Evolutionary conservation across 2,888 invertebrate species (phyloP), one percentile per base, ranked within the genome.

Genomic region (Elmis aenea): DNA sequence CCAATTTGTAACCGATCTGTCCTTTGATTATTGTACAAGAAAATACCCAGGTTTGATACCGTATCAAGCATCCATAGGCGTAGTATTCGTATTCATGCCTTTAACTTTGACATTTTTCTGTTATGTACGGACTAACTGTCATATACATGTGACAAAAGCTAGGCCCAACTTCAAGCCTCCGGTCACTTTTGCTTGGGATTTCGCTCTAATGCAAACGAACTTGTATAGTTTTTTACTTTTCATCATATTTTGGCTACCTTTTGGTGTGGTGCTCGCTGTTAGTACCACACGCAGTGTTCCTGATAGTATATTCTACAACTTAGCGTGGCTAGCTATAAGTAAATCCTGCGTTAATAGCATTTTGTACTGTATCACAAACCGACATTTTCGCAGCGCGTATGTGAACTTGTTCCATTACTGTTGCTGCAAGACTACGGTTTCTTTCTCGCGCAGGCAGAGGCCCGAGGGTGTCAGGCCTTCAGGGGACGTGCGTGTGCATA

Each of bases 401-500:
- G 70, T 79, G 8, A 79, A 81, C 55, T 67, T 87, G 5, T 87
- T 85, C 58, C 81, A 83, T 56, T 88, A 87, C 55, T 86, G 85
- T 57, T 86, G 81, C 59, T 87, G 85, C 67, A 87, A 86, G 62
- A 84, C 79, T 5, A 79, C 82, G 3, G 79, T 80, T 13, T 76
- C 82, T 2, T 80, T 80, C 50, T 75, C 78, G 3, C 66, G 78
- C 38, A 72, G 83, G 23, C 74, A 77, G 33, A 64, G 83, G 18
- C 62, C 64, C 8, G 67, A 67, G 50, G 61, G 66, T 3, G 51
- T 66, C 34, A 65, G 35, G 58, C 70, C 76, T 8, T 69, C 76
- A 1, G 73, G 76, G 2, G 79, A 83, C 46, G 77, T 84, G n/a
- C 64, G 79, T 14, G 85, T 85, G 4, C 86, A 86, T 59, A 83